Evolutionary conservation across 2,888 invertebrate genomes (phyloP).

Genomic region (Odontocerum albicorne): DNA sequence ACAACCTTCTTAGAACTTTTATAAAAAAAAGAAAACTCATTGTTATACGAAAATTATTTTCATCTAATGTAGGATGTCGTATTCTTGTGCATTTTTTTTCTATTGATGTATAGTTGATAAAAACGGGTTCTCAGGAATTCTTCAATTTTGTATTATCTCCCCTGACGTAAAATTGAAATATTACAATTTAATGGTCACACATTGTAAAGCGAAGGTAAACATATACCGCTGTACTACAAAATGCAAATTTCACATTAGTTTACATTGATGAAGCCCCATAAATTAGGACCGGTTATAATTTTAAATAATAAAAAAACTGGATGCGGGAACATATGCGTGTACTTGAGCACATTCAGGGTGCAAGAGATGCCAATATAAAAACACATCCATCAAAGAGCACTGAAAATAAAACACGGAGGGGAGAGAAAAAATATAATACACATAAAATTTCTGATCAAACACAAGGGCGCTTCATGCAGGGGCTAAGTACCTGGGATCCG

Average conservation of each 20-base stretch:
- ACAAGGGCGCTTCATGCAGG: background rate
- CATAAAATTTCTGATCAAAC: conserved; percentile 1
- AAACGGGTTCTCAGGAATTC: no score
- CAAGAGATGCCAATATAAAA: conserved; percentile 21
- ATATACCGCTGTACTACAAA: background rate
- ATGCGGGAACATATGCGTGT: background rate
- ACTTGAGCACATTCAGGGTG: conserved; percentile 7
- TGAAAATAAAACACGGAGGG: conserved; percentile 20
- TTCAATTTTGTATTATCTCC: no score
- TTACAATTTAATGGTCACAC: no score
- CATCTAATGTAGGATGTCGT: no score
- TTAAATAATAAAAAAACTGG: background rate
- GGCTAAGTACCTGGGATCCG: conserved; percentile 56
- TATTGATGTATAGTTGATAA: no score
- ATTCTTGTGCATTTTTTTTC: no score
- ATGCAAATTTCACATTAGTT: conserved; percentile 9
- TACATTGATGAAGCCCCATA: background rate
- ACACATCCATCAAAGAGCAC: conserved; percentile 24
- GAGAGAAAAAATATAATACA: conserved; percentile 19
- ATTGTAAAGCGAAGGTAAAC: conserved; percentile 1
- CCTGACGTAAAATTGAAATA: no score
- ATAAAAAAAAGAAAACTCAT: no score
- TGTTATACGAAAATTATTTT: no score
- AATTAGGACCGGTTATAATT: conserved; percentile 13
- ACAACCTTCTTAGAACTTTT: no score